Conservation (phyloP, 1,140 invertebrate genomes). For the Stegodyphus dumicola region DNA sequence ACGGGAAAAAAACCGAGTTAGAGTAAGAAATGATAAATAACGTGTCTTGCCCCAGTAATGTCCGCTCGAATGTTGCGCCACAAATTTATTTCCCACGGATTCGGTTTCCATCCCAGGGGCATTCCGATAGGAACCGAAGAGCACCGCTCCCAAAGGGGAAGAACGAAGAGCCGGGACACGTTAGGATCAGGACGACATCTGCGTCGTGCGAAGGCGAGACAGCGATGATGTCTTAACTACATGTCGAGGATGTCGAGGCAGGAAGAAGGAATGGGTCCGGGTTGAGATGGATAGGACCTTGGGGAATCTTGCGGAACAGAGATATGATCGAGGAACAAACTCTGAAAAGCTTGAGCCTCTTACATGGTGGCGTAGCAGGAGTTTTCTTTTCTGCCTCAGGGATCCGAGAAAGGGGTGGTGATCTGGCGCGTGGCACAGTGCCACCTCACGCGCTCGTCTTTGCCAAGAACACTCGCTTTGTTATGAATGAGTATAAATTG, state of each 20-base stretch:
- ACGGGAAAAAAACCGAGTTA: too few relatives aligned
- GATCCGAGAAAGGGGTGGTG: too few relatives aligned
- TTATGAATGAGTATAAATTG: too few relatives aligned
- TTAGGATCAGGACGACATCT: neutral
- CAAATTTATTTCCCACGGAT: constrained; percentile 44
- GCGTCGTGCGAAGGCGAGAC: constrained; percentile 8
- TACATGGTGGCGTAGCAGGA: neutral
- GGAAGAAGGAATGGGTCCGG: neutral
- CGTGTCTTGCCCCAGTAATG: neutral
- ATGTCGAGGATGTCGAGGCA: neutral
- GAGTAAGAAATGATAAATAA: too few relatives aligned
- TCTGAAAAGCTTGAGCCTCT: constrained; percentile 27
- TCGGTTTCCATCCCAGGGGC: constrained; percentile 18
- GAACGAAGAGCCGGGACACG: neutral
- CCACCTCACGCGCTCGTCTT: too few relatives aligned
- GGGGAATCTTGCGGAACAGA: constrained; percentile 18
- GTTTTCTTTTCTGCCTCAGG: too few relatives aligned
- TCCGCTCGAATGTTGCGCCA: neutral
- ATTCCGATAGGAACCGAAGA: constrained; percentile 2
- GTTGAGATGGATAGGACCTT: constrained; percentile 26
- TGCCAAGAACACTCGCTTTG: too few relatives aligned
- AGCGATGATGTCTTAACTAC: constrained; percentile 35
- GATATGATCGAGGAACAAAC: constrained; percentile 41
- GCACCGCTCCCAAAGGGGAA: neutral
- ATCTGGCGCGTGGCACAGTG: too few relatives aligned